phyloP scores from a whole-genome alignment of 1,140 invertebrate genomes.

The Oreohelix idahoensis region DNA sequence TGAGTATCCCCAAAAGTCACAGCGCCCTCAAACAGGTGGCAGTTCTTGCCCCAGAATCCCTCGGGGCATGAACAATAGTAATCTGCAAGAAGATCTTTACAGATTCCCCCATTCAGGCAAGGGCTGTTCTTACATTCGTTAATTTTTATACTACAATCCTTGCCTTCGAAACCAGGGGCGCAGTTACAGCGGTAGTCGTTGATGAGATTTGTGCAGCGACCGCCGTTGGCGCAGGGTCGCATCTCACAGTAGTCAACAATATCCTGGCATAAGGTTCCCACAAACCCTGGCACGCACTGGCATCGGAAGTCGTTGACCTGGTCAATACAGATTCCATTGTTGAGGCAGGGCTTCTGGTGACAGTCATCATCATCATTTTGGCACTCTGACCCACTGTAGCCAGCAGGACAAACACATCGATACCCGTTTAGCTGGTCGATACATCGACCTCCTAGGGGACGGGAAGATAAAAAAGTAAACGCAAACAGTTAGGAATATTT shows the following conservation, averaged over 20 bases:
- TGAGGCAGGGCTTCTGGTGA: conserved; percentile 85
- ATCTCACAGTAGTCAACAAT: conserved; percentile 68
- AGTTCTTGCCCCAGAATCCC: conserved; percentile 84
- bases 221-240: conserved; percentile 68
- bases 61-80: conserved; percentile 76
- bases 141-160: conserved; percentile 84
- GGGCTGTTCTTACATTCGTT: conserved; percentile 95
- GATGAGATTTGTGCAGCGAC: conserved; percentile 69
- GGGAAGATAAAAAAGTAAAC: too few species aligned
- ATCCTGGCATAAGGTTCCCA: conserved; percentile 83
- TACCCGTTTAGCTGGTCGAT: conserved; percentile 79
- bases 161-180: conserved; percentile 77
- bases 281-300: conserved; percentile 89
- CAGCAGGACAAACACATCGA: conserved; percentile 82
- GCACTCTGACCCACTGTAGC: conserved; percentile 83
- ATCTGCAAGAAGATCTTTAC: conserved; percentile 93
- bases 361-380: conserved; percentile 94
- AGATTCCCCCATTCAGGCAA: conserved; percentile 92
- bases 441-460: conserved; percentile 76
- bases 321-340: conserved; percentile 86
- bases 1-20: neutral
- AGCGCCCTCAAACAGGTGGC: conserved; percentile 69
- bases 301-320: conserved; percentile 77
- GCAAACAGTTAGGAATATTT: too few species aligned
- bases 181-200: conserved; percentile 86